Evolutionary conservation across 2,888 invertebrate species (phyloP), one percentile per base, ranked within the genome.

Genomic region (Drosophila robusta): DNA sequence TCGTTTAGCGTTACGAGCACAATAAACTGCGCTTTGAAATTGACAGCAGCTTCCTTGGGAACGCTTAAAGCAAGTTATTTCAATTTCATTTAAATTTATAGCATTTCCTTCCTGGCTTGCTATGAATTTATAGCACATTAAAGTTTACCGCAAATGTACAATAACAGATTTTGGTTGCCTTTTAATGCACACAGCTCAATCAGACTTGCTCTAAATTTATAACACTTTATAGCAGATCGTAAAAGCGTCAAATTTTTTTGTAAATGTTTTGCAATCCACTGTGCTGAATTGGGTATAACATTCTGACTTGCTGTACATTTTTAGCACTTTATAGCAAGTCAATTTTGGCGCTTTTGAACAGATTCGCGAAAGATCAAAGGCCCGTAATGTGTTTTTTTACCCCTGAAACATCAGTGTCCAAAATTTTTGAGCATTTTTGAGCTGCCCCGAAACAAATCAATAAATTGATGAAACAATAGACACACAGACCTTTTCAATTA

Each of bases 361-460:
- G 38, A 26, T 6, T 29, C 42, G 44, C 29, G 1, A 61, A 61
- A 81, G 76, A 83, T 87, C 86, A 83, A 83, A 83, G 65, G n/a
- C 39, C 50, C 29, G 5, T 61, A 63, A 84, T 72, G 64, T 75
- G 78, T 63, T 77, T 74, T 74, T 67, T 73, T 42, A 62, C 64
- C 78, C 64, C 51, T 42, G 42, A 56, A 71, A 67, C 70, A 70
- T 77, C 56, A 83, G 56, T 76, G 80, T 83, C 75, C 61, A 63
- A 61, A 73, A 70, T 55, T 18, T 18, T 50, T 66, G 64, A 84
- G 70, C 84, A 80, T 63, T 79, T 82, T 47, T 64, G 75, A 78
- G 65, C 60, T 70, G 68, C 36, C 60, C 52, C 46, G 62, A 70
- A 69, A 49, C 51, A 49, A 71, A 69, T 81, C 74, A 82, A 81